Evolutionary conservation across 2,888 invertebrate genomes (phyloP).

Genomic region (Melieria crassipennis): DNA sequence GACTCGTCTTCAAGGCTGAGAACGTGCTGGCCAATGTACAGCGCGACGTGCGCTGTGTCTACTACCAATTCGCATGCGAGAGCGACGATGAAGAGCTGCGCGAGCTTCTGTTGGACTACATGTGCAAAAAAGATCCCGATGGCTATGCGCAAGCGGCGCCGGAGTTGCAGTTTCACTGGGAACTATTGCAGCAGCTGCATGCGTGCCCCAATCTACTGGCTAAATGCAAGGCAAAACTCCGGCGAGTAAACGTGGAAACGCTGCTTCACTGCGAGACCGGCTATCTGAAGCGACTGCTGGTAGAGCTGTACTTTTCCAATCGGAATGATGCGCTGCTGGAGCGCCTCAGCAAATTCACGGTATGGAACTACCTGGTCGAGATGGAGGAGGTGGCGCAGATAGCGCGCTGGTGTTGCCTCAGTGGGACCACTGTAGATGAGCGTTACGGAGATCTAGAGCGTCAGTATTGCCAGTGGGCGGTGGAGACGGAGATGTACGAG

Average conservation of each 20-base stretch:
- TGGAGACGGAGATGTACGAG: conserved; percentile 60
- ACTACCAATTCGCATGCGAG: conserved; percentile 69
- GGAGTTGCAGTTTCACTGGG: conserved; percentile 58
- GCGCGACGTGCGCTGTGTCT: conserved; percentile 59
- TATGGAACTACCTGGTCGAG: conserved; percentile 60
- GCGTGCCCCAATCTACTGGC: conserved; percentile 45
- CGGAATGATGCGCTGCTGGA: conserved; percentile 54
- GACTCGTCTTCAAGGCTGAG: conserved; percentile 57
- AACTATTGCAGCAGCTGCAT: conserved; percentile 54
- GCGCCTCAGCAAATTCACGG: conserved; percentile 57
- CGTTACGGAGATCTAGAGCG: conserved; percentile 43
- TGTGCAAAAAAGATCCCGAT: conserved; percentile 68
- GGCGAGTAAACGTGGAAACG: conserved; percentile 57
- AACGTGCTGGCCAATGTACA: conserved; percentile 56
- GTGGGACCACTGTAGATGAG: not conserved
- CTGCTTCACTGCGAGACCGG: conserved; percentile 59
- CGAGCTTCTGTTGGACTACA: conserved; percentile 74
- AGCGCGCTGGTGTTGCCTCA: conserved; percentile 53
- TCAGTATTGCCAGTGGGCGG: conserved; percentile 54
- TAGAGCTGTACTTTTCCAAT: conserved; percentile 62
- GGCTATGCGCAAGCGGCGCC: conserved; percentile 52
- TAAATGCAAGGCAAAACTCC: conserved; percentile 44
- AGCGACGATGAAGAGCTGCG: conserved; percentile 71
- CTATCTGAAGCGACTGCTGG: conserved; percentile 54
- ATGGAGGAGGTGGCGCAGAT: conserved; percentile 48